Percentiles rank a stretch among this genome's conserved stretches.
Evolutionary conservation across 1,140 invertebrate species (phyloP).

Genomic region (Steinernema feltiae): DNA sequence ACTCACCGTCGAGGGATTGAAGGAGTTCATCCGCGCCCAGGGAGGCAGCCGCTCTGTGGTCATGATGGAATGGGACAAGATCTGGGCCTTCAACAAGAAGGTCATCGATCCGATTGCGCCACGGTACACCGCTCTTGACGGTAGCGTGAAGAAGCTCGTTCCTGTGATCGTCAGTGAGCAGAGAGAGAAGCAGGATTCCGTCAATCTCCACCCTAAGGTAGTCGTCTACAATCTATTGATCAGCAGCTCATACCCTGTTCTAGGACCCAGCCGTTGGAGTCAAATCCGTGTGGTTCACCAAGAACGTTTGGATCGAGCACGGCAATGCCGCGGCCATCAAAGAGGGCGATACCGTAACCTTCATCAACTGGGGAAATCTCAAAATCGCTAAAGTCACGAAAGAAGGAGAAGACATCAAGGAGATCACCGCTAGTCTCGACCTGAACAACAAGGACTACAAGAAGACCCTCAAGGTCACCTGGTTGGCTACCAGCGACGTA

Average conservation of each 20-base stretch:
- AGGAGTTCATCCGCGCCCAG: slow-evolving; percentile 97
- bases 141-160: slow-evolving; percentile 64
- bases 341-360: slow-evolving; percentile 86
- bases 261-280: slow-evolving; percentile 75
- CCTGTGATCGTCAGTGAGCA: slow-evolving; percentile 68
- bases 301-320: slow-evolving; percentile 75
- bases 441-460: slow-evolving; percentile 62
- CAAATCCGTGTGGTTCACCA: slow-evolving; percentile 74
- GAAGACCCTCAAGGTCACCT: slow-evolving; percentile 86
- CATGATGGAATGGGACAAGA: slow-evolving; percentile 99
- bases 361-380: slow-evolving; percentile 97
- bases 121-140: slow-evolving; percentile 77
- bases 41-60: slow-evolving; percentile 93
- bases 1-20: slow-evolving; percentile 91
- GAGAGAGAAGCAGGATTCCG: slow-evolving; percentile 63
- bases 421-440: slow-evolving; percentile 69
- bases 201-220: slow-evolving; percentile 87
- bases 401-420: slow-evolving; percentile 65
- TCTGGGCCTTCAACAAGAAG: slow-evolving; percentile 99
- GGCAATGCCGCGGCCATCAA: slow-evolving; percentile 78
- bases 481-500: slow-evolving; percentile 67
- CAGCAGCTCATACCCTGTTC: too few relatives aligned
- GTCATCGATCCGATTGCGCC: slow-evolving; percentile 85
- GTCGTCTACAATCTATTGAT: too few relatives aligned
- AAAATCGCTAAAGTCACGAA: slow-evolving; percentile 76